Base-by-base conservation (phyloP, 2,888 invertebrate genomes). In the Erebia palarica region DNA sequence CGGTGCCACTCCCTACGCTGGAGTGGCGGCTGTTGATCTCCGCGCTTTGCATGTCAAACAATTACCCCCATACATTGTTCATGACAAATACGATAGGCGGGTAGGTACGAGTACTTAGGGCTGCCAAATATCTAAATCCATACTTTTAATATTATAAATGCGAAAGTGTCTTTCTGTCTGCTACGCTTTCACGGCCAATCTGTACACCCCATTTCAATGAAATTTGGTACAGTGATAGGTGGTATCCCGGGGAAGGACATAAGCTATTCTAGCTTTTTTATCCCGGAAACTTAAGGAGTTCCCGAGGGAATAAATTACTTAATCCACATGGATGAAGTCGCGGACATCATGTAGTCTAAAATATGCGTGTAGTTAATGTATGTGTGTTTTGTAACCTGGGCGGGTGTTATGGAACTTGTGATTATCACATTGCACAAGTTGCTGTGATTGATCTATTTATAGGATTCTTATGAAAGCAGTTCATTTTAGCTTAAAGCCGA, bases 21-120 rank as follows among this genome's bases (percentile, higher is more conserved):
- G 76, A 75, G 78, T 81, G 85, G 82, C 81, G 85, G 83, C 83
- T 84, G 83, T 82, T 85, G 86, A 87, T 89, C 87, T 86, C 86
- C 81, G 80, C 83, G 86, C 86, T 90, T 89, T 90, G 86, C 89
- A 90, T 90, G 85, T 86, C 86, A 86, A 88, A 90, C 90, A 90
- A 91, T 90, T 89, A 88, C 88, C 87, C 85, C 76, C 71, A 74
- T 78, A 87, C 84, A 85, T 84, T 86, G 87, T 86, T 82, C 83
- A 80, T 82, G 85, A 87, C 85, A 88, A 90, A 90, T 84, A 86
- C 82, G 82, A 82, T 83, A 82, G 85, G 85, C 85, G 49, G 58
- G 58, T 49, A 44, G 18, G 16, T 47, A n/a, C n/a, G n/a, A n/a
- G n/a, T n/a, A 36, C n/a, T n/a, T 67, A 67, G 67, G 67, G 67